Evolutionary conservation across 2,113 vertebrate species (phyloP).

Genomic region (rabbit (Oryctolagus cuniculus)): DNA sequence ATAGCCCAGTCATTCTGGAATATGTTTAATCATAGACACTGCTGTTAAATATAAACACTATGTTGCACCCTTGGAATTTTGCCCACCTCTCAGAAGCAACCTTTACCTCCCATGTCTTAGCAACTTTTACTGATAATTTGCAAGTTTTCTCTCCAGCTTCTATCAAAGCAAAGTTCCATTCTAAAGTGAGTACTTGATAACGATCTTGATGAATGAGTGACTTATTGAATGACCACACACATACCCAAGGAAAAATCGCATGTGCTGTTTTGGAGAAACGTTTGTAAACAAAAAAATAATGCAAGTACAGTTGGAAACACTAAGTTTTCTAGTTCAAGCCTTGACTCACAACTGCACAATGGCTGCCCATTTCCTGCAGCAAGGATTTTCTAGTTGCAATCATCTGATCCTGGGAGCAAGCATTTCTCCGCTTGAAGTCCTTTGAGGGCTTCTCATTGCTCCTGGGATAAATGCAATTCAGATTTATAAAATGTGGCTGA

Average conservation of each 20-base stretch:
- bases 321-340: neutral
- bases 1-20: neutral
- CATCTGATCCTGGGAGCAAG: neutral
- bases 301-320: neutral
- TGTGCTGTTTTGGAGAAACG: neutral
- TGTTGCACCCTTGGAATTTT: neutral
- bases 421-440: neutral
- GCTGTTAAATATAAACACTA: no score
- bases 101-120: conserved; percentile 20
- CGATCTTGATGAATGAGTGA: conserved; percentile 9
- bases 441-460: neutral
- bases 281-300: conserved; percentile 19
- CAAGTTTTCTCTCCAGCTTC: neutral
- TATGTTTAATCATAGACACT: neutral
- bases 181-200: neutral
- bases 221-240: neutral
- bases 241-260: neutral
- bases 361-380: neutral
- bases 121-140: neutral
- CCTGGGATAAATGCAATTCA: neutral
- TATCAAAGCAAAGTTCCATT: neutral
- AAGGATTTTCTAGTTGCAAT: neutral
- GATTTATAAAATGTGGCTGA: neutral
- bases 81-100: neutral
- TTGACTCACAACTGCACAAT: neutral